Conservation (phyloP, 2,797 vertebrate genomes). For the Anguilla megastoma region DNA sequence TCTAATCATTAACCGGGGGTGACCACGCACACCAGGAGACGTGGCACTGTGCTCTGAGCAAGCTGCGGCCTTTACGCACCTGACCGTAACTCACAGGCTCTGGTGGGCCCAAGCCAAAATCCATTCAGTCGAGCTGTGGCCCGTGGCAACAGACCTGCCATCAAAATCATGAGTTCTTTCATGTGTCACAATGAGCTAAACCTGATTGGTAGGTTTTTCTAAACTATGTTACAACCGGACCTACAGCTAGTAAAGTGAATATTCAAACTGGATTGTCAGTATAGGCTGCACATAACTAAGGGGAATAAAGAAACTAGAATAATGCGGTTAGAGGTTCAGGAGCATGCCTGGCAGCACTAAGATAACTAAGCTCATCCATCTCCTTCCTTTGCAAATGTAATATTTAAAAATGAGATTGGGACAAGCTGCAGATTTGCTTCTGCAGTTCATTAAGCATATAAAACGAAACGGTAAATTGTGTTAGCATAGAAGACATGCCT, state of each 20-base stretch:
- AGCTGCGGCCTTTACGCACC: neutral
- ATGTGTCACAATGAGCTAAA: neutral
- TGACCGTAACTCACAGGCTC: neutral
- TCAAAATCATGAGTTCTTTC: slow-evolving; percentile 54
- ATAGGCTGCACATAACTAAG: neutral
- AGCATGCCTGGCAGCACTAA: neutral
- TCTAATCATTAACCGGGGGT: slow-evolving; percentile 13
- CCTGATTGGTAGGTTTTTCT: neutral
- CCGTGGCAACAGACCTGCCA: neutral
- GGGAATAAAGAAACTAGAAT: neutral
- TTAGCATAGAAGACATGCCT: neutral
- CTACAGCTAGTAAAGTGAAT: neutral
- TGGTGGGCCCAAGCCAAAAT: neutral
- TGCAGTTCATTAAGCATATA: neutral
- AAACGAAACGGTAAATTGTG: neutral
- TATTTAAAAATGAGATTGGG: neutral
- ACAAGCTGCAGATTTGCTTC: neutral
- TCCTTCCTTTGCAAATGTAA: neutral
- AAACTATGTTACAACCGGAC: neutral
- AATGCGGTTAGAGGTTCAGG: neutral
- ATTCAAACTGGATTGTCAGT: neutral
- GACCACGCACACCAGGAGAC: neutral
- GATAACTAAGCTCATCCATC: neutral
- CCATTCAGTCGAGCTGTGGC: neutral
- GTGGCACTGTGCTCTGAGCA: neutral